phyloP scores from a whole-genome alignment of 2,888 invertebrate genomes.

The Philaethria dido region DNA sequence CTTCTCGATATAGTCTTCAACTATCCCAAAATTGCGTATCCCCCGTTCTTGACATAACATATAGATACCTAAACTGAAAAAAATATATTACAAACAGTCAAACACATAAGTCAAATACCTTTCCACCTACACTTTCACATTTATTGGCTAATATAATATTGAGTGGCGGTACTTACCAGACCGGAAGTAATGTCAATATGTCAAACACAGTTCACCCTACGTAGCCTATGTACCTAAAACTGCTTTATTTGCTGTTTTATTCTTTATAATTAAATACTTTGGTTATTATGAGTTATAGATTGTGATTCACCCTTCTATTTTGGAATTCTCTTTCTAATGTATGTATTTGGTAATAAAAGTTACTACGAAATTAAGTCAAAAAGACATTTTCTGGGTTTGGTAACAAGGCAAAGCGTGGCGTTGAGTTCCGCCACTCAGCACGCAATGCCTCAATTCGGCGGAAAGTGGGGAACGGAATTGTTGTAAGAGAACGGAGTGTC shows the following conservation, averaged over 20 bases:
- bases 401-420: too few relatives aligned
- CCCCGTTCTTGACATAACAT: background rate
- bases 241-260: constrained; percentile 11
- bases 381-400: too few relatives aligned
- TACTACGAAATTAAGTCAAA: too few relatives aligned
- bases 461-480: too few relatives aligned
- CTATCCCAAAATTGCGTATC: too few relatives aligned
- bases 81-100: background rate
- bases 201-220: constrained; percentile 1
- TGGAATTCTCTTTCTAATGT: background rate
- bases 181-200: constrained; percentile 20
- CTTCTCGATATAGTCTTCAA: too few relatives aligned
- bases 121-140: constrained; percentile 9
- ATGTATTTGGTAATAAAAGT: too few relatives aligned
- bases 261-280: background rate
- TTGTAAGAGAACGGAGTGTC: too few relatives aligned
- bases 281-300: background rate
- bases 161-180: constrained; percentile 16
- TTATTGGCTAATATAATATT: constrained; percentile 16
- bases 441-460: too few relatives aligned
- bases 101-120: background rate
- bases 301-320: too few relatives aligned
- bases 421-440: too few relatives aligned
- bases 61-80: background rate
- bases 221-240: background rate